Evolutionary conservation across 37 sponge, comb jelly and placozoan genomes (phyloP), one percentile per base, ranked within the genome.

Genomic region (Aplysina aerophoba): DNA sequence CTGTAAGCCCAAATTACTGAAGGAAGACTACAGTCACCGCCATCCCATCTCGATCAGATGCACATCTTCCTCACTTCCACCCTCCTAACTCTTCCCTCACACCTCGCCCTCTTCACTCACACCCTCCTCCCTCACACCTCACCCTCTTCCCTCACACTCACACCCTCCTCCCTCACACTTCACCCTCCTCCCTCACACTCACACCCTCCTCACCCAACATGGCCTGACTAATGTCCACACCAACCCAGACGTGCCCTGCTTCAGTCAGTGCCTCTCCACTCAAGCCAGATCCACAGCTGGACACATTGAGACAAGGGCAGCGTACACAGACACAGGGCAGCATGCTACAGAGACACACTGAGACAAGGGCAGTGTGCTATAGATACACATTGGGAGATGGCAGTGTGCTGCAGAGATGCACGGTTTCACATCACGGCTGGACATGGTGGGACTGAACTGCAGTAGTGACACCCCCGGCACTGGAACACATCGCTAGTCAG

Each of bases 231-330:
- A 99, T 99, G 84, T 99, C 99, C 57, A 99, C 44, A 0, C 99
- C 99, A 57, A 93, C 88, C 99, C 99, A 99, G 81, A 62, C 81
- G 60, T 99, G 99, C 31, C 97, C 99, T 17, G 81, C 88, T 27
- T 97, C 99, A 15, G 92, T 91, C 44, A 99, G 62, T 0, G 85
- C 89, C 77, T 97, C 96, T 12, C 99, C 99, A 89, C 99, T 99
- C 78, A 99, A 79, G 1, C 99, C 99, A 35, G 95, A 94, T 0
- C 99, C 99, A 86, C 99, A 99, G 34, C 98, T 97, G 57, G 36
- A 55, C 64, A 68, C 0, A 73, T 41, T 39, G 8, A 34, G 8
- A 44, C 50, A 44, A 44, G 50, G 8, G 50, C 50, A 44, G 50
- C n/a, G n/a, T n/a, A n/a, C 59, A 57, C 59, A 57, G 17, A 57